Evolutionary conservation across 2,113 vertebrate species (phyloP).

Genomic region (Callaeas wilsoni): DNA sequence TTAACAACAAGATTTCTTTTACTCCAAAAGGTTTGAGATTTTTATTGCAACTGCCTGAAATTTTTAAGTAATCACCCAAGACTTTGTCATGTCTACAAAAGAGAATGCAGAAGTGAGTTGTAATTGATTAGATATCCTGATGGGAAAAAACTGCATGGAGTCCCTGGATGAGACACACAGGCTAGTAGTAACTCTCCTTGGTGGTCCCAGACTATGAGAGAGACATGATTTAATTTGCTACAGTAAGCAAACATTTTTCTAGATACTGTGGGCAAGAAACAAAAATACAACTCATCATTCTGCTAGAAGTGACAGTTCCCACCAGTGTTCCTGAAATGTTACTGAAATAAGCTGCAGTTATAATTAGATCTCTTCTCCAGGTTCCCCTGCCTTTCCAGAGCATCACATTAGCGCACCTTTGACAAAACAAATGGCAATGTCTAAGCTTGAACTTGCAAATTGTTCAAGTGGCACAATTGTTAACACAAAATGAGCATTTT

Average conservation of each 20-base stretch:
- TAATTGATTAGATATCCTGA: neutral
- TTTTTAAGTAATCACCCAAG: neutral
- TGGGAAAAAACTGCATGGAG: neutral
- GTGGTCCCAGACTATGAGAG: neutral
- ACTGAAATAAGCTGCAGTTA: neutral
- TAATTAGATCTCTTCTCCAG: neutral
- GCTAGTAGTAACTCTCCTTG: neutral
- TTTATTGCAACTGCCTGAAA: neutral
- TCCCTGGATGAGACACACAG: neutral
- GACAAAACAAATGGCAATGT: neutral
- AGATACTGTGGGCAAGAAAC: neutral
- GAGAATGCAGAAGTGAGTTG: neutral
- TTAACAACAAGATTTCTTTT: neutral
- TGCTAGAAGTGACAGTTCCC: neutral
- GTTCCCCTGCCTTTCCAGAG: neutral
- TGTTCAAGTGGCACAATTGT: neutral
- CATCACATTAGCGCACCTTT: neutral
- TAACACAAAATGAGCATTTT: conserved; percentile 35
- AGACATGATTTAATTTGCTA: neutral
- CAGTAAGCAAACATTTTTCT: neutral
- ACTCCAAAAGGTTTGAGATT: neutral
- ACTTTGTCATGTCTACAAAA: neutral
- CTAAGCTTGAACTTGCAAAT: neutral
- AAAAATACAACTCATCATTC: neutral
- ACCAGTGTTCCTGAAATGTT: neutral